Conservation (phyloP, 2,888 invertebrate genomes). For the Drosophila nigricruria region DNA sequence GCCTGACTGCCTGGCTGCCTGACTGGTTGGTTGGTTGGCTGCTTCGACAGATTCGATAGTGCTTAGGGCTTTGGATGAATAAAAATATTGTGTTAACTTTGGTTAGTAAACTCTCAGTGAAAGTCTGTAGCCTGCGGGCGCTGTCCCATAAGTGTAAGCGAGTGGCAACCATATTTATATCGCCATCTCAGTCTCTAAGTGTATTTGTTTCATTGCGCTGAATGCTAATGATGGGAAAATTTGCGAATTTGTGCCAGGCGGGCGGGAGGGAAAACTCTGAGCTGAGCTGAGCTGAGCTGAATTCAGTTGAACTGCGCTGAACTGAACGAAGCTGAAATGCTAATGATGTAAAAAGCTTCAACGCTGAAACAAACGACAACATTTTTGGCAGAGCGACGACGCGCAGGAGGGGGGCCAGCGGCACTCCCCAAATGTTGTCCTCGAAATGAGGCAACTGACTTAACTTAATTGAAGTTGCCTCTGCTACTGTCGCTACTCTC, state of each 20-base stretch:
- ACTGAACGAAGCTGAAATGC: conserved; percentile 66
- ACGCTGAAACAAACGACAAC: conserved; percentile 80
- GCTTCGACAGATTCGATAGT: conserved; percentile 58
- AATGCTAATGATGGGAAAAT: conserved; percentile 82
- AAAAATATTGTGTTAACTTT: conserved; percentile 79
- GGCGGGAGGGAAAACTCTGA: conserved; percentile 26
- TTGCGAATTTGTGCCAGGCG: conserved; percentile 74
- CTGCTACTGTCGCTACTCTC: conserved; percentile 33
- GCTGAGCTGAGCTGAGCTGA: conserved; percentile 31
- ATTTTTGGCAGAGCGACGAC: conserved; percentile 37
- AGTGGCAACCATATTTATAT: conserved; percentile 24
- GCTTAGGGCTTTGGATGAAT: conserved; percentile 70
- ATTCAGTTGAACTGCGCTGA: conserved; percentile 22
- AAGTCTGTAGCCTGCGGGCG: conserved; percentile 23
- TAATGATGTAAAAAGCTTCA: conserved; percentile 78
- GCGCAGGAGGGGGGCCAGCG: neutral
- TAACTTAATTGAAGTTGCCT: conserved; percentile 80
- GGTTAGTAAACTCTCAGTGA: conserved; percentile 57
- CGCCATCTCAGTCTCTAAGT: conserved; percentile 62
- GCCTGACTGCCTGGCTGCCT: neutral
- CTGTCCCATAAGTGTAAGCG: conserved; percentile 22
- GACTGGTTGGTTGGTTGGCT: neutral
- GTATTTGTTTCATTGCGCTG: conserved; percentile 81
- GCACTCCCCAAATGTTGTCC: conserved; percentile 46
- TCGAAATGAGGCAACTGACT: conserved; percentile 80